These are phyloP conservation scores for Danaus plexippus DNA, from an alignment of 1,140 invertebrate species.

Conservation along the genomic window DNA sequence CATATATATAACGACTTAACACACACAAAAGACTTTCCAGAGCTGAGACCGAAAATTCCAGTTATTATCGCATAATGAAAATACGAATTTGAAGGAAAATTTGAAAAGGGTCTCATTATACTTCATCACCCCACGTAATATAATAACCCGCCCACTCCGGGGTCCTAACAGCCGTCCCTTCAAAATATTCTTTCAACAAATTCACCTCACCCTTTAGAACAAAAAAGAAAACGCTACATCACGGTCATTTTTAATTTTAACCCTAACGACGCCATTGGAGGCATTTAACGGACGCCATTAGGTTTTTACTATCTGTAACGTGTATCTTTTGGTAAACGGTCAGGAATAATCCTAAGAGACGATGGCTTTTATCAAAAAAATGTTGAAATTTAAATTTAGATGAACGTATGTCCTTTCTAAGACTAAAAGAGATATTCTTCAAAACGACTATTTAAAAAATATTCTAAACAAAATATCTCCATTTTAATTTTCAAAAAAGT, in stretches of 20 bases:
- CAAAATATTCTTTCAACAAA: conserved; percentile 64
- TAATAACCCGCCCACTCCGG: conserved; percentile 58
- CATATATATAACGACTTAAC: background rate
- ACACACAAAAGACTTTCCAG: conserved; percentile 12
- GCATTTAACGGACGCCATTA: conserved; percentile 53
- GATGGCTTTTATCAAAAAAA: background rate
- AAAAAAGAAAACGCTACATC: conserved; percentile 67
- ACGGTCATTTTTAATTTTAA: conserved; percentile 67
- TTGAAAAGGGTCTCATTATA: conserved; percentile 65
- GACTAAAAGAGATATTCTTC: no score
- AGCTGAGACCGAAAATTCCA: conserved; percentile 23
- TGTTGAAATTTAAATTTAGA: no score
- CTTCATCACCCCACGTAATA: conserved; percentile 47
- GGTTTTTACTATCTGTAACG: conserved; percentile 48
- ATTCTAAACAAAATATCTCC: no score
- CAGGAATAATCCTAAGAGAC: conserved; percentile 30
- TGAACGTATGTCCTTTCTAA: no score
- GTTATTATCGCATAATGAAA: conserved; percentile 49
- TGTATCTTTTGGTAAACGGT: conserved; percentile 54
- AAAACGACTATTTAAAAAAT: no score
- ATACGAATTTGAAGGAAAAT: conserved; percentile 52
- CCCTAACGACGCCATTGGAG: conserved; percentile 61
- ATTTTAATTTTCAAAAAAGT: no score
- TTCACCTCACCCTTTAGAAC: conserved; percentile 46
- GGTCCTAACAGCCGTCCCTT: conserved; percentile 52